Conservation (phyloP, 2,888 invertebrate species). For the Aphodius granarius region DNA sequence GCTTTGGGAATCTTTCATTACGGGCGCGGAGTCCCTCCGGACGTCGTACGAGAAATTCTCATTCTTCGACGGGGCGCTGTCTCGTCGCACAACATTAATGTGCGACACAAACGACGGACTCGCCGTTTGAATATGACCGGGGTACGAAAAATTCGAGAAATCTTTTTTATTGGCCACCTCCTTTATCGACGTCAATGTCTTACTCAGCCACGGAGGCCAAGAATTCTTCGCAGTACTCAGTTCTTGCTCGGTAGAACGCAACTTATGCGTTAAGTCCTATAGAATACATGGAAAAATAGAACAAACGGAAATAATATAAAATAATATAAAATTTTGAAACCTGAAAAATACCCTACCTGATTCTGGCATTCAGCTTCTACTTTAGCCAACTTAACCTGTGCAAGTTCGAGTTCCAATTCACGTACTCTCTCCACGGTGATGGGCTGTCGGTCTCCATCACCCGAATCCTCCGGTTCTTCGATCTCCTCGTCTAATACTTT, state of each 20-base stretch:
- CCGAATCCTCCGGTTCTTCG: conserved; percentile 27
- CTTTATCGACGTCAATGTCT: conserved; percentile 81
- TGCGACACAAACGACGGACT: conserved; percentile 52
- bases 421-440: conserved; percentile 70
- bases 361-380: conserved; percentile 97
- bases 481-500: conserved; percentile 39
- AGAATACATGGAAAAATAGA: conserved; percentile 37
- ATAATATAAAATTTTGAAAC: not conserved
- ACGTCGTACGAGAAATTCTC: conserved; percentile 39
- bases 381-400: conserved; percentile 94
- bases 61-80: conserved; percentile 53
- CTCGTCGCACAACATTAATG: conserved; percentile 52
- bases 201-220: conserved; percentile 94
- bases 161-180: conserved; percentile 68
- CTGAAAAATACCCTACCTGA: conserved; percentile 61
- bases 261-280: conserved; percentile 89
- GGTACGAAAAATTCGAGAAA: conserved; percentile 47
- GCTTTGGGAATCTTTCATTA: conserved; percentile 54
- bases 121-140: conserved; percentile 39
- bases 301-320: not conserved
- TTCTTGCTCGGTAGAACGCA: conserved; percentile 80
- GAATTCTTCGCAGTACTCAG: conserved; percentile 68
- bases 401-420: conserved; percentile 92
- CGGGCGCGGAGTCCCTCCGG: conserved; percentile 49
- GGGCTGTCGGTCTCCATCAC: conserved; percentile 46